Base-by-base conservation (phyloP, 2,797 vertebrate genomes). In the Euthynnus affinis region DNA sequence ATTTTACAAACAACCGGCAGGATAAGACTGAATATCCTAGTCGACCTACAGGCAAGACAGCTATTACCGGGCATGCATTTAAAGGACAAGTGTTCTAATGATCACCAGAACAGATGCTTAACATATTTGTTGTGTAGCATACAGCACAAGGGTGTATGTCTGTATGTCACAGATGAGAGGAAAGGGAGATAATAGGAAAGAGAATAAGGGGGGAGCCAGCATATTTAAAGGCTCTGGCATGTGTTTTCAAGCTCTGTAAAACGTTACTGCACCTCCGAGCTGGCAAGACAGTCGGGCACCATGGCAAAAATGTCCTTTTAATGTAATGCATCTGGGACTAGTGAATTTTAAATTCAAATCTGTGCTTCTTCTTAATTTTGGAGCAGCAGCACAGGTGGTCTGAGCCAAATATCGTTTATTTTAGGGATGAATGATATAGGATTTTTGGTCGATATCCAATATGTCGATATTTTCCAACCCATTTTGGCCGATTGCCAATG, bases 161-260 rank as follows among this genome's bases (percentile, higher is more conserved):
- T 3, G 5, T 1, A n/a, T 64, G 70, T 60, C 52, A 58, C 63
- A 74, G 51, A 75, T 69, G 69, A 81, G 74, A 74, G 68, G 18
- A 67, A 69, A 37, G 22, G 52, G 61, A 74, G 64, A 83, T 74
- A 75, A 82, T 62, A 76, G 27, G 68, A 49, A 78, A 49, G 32
- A 62, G 48, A 78, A 42, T 57, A 62, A 69, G 44, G 18, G 18
- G 56, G 37, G 49, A 72, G 58, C 53, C 55, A 80, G 67, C 72
- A 61, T 58, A 64, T 85, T 80, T 79, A 65, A 76, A 82, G 58
- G 62, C 70, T 59, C 58, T 69, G 69, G 29, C 61, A 44, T 89
- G 83, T 83, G 84, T 76, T 90, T 87, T 85, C 58, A 71, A 63
- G 64, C 72, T 73, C 74, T 80, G 70, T 58, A 86, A 88, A 93